These are phyloP conservation scores for Amphilophus citrinellus DNA, from an alignment of 2,113 vertebrate genomes.

Conservation along the genomic window DNA sequence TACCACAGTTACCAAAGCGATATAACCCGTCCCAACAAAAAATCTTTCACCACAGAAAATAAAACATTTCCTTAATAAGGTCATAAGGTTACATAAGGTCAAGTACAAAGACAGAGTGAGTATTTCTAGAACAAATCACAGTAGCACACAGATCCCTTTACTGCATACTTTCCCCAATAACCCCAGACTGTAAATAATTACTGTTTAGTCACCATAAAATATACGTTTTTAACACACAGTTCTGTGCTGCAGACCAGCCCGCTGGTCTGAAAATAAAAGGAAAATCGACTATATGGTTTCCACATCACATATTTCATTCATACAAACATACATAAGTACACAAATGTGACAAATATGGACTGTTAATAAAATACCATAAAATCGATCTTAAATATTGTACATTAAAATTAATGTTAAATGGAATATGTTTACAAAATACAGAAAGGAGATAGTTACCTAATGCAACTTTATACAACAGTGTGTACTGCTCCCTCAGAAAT, in stretches of 20 bases:
- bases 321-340: background rate
- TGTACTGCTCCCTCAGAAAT: too few relatives aligned
- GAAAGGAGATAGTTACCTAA: background rate
- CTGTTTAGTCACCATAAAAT: background rate
- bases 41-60: conserved; percentile 14
- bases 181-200: background rate
- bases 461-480: background rate
- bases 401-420: background rate
- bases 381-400: background rate
- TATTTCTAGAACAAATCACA: conserved; percentile 46
- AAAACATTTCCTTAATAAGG: conserved; percentile 8
- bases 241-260: conserved; percentile 71
- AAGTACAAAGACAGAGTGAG: conserved; percentile 24
- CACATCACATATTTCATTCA: background rate
- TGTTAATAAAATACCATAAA: background rate
- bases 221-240: conserved; percentile 9
- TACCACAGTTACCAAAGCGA: background rate
- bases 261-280: conserved; percentile 68
- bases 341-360: background rate
- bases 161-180: background rate
- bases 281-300: conserved; percentile 8
- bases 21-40: background rate
- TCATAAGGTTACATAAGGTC: conserved; percentile 11
- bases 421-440: too few relatives aligned
- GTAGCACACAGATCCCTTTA: conserved; percentile 17